These are phyloP conservation scores for Pangasius mekongensis DNA, from an alignment of 2,797 vertebrate genomes.

Conservation along the genomic window DNA sequence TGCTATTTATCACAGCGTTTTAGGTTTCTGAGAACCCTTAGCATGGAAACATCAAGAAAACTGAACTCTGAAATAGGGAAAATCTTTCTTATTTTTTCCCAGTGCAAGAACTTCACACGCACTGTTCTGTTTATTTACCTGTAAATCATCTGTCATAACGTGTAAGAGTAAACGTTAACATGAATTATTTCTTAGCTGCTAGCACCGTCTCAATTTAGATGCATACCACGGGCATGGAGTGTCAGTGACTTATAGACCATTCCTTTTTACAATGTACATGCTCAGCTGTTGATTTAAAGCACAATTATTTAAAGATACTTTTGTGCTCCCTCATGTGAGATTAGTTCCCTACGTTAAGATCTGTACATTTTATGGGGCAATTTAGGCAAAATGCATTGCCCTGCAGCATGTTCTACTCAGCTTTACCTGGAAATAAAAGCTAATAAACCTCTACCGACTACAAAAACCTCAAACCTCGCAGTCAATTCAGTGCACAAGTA, in stretches of 20 bases:
- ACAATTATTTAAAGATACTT: slow-evolving; percentile 33
- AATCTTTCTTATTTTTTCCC: background rate
- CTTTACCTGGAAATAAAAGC: slow-evolving; percentile 49
- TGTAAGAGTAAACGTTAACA: background rate
- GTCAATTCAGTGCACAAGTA: slow-evolving; percentile 11
- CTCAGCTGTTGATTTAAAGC: slow-evolving; percentile 50
- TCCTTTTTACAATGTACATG: slow-evolving; percentile 34
- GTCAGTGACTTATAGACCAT: slow-evolving; percentile 41
- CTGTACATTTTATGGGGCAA: slow-evolving; percentile 55
- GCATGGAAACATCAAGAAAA: slow-evolving; percentile 16
- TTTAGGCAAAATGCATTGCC: slow-evolving; percentile 43
- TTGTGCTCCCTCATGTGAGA: slow-evolving; percentile 43
- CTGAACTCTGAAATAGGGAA: slow-evolving; percentile 8
- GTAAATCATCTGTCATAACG: slow-evolving; percentile 51
- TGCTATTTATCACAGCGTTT: slow-evolving; percentile 35
- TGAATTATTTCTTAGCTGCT: slow-evolving; percentile 48
- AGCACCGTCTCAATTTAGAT: slow-evolving; percentile 22
- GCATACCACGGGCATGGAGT: slow-evolving; percentile 47
- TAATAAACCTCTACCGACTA: slow-evolving; percentile 41
- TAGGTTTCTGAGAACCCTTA: slow-evolving; percentile 8
- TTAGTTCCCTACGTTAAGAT: slow-evolving; percentile 43
- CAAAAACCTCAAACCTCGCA: background rate
- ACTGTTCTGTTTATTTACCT: slow-evolving; percentile 40
- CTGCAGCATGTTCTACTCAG: slow-evolving; percentile 19
- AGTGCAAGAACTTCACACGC: background rate